Conservation (phyloP, 2,888 invertebrate genomes). For the Tolmerus cingulatus region DNA sequence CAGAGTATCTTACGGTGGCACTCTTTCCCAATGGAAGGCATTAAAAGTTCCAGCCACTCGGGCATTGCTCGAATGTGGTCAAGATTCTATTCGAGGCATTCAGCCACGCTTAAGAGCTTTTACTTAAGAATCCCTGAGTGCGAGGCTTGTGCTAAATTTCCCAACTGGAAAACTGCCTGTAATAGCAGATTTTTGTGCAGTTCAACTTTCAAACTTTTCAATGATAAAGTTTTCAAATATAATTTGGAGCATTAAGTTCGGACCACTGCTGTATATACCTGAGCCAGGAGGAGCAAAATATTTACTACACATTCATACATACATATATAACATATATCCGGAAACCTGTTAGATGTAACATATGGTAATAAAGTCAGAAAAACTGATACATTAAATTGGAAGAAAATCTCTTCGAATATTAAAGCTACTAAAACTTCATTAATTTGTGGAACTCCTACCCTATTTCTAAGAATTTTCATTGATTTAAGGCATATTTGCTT, state of each 20-base stretch:
- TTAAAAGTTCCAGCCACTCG: slow-evolving; percentile 38
- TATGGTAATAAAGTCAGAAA: background rate
- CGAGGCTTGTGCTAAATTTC: background rate
- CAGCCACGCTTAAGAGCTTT: slow-evolving; percentile 16
- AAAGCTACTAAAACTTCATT: too few relatives aligned
- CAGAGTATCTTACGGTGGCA: slow-evolving; percentile 21
- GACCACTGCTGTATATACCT: background rate
- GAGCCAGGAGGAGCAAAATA: background rate
- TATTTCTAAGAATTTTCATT: too few relatives aligned
- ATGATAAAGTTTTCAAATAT: slow-evolving; percentile 28
- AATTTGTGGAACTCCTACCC: too few relatives aligned
- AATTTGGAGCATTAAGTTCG: background rate
- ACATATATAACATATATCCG: background rate
- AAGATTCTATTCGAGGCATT: slow-evolving; percentile 30
- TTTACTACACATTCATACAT: too few relatives aligned
- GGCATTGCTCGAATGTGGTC: slow-evolving; percentile 32
- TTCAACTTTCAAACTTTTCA: slow-evolving; percentile 20
- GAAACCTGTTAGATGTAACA: background rate
- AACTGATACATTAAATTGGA: too few relatives aligned
- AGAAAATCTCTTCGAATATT: too few relatives aligned
- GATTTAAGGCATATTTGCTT: too few relatives aligned
- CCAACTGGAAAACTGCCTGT: slow-evolving; percentile 30
- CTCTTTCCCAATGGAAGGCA: slow-evolving; percentile 31
- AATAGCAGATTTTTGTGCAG: slow-evolving; percentile 24
- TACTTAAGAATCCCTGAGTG: slow-evolving; percentile 20